Conservation (phyloP, 2,888 invertebrate species). For the Schizaphis graminum region DNA sequence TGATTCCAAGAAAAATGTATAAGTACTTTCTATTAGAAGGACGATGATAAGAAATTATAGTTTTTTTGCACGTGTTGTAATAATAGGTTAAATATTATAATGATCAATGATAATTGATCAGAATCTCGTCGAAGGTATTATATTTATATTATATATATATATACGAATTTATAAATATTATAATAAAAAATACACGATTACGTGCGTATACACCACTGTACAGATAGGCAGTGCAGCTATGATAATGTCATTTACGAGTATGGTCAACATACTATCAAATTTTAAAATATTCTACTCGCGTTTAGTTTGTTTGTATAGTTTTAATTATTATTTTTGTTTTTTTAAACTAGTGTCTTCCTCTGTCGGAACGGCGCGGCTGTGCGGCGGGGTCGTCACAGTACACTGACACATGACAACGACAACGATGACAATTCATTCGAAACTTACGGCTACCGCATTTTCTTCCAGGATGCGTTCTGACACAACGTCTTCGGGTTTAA, state of each 20-base stretch:
- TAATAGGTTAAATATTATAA: background rate
- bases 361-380: background rate
- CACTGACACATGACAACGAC: background rate
- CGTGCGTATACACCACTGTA: background rate
- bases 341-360: background rate
- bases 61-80: conserved; percentile 3
- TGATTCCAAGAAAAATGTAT: background rate
- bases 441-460: background rate
- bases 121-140: background rate
- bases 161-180: background rate
- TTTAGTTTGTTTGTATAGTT: background rate
- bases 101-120: background rate
- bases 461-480: background rate
- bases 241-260: background rate
- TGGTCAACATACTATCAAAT: background rate
- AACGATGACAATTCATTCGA: background rate
- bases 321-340: conserved; percentile 6
- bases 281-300: background rate
- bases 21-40: background rate
- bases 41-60: background rate
- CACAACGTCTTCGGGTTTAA: background rate
- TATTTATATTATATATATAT: background rate
- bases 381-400: background rate
- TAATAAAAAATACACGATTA: background rate
- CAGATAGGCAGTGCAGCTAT: background rate